Base-by-base conservation (phyloP, 2,113 vertebrate species). In the Scopus umbretta region DNA sequence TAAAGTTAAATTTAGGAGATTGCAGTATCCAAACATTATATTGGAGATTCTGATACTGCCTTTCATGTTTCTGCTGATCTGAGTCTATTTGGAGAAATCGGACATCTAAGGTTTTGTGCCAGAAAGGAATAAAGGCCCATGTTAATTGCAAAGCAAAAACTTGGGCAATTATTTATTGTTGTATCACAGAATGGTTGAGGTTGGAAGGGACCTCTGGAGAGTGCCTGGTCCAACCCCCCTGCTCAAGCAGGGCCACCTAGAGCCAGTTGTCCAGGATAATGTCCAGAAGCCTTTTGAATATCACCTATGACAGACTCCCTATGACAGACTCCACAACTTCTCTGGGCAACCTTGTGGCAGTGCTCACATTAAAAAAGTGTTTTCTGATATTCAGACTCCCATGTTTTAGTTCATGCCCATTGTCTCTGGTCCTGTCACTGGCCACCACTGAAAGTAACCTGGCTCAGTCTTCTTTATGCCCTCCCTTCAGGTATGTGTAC, bases 181-280 rank as follows among this genome's bases (percentile, higher is more conserved):
- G 12, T 80, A 34, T 26, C 29, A 38, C 9, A 43, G 29, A 63
- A 59, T 19, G 6, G 5, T 36, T 82, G 61, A 47, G 11, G 6
- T 65, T 72, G 17, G 25, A 49, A 79, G 11, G 6, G 22, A 68
- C 9, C 42, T 81, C 34, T 85, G 27, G 14, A 81, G 25, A 38
- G 36, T 36, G 2, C 14, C 25, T 67, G 16, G 13, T 65, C 25
- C 13, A 71, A 9, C 0, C 2, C 4, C 6, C 2, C 6, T 38
- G 43, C n/a, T 76, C 20, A 47, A 18, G 34, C 26, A 72, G 38
- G 43, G 23, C 17, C n/a, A 68, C 32, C 8, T 52, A 72, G 34
- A 88, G 7, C 32, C 13, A 42, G 0, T 43, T 72, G 19, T 82
- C 26, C 26, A 40, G 23, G 6, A 23, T 26, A 26, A 45, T 43